Conservation (phyloP, 2,888 invertebrate species). For the Pyrgus malvae region DNA sequence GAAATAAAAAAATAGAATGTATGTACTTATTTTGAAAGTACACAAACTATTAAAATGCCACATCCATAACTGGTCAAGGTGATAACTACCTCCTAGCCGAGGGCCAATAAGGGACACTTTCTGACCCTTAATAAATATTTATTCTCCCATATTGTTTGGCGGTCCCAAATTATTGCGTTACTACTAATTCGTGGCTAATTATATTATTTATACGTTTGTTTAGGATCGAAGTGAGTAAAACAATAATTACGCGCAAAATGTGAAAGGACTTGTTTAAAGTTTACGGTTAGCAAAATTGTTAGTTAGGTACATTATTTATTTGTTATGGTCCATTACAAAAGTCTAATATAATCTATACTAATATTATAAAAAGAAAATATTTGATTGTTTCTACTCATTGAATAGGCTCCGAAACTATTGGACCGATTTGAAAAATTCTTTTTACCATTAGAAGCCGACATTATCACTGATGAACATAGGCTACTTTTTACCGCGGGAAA, state of each 20-base stretch:
- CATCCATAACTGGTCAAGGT: conserved; percentile 42
- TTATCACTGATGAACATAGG: too few species aligned
- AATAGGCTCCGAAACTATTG: too few species aligned
- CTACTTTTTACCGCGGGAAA: too few species aligned
- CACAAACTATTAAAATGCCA: background rate
- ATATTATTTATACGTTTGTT: conserved; percentile 69
- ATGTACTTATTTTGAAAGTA: too few species aligned
- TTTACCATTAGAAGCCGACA: too few species aligned
- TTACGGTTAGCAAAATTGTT: background rate
- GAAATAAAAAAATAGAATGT: too few species aligned
- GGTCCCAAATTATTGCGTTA: conserved; percentile 50
- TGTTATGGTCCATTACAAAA: too few species aligned
- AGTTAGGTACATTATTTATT: too few species aligned
- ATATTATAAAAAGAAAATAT: too few species aligned
- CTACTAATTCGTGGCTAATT: conserved; percentile 53
- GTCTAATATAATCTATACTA: too few species aligned
- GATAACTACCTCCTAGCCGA: conserved; percentile 38
- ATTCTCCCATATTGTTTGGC: conserved; percentile 71
- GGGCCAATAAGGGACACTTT: conserved; percentile 75
- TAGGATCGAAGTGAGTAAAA: conserved; percentile 47
- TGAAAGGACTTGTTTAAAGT: conserved; percentile 31
- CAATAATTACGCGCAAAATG: conserved; percentile 5
- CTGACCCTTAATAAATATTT: conserved; percentile 77
- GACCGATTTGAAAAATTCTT: too few species aligned
- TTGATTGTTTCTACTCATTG: too few species aligned